These are phyloP conservation scores for Thymelicus acteon DNA, from an alignment of 2,888 invertebrate genomes.

Conservation along the genomic window DNA sequence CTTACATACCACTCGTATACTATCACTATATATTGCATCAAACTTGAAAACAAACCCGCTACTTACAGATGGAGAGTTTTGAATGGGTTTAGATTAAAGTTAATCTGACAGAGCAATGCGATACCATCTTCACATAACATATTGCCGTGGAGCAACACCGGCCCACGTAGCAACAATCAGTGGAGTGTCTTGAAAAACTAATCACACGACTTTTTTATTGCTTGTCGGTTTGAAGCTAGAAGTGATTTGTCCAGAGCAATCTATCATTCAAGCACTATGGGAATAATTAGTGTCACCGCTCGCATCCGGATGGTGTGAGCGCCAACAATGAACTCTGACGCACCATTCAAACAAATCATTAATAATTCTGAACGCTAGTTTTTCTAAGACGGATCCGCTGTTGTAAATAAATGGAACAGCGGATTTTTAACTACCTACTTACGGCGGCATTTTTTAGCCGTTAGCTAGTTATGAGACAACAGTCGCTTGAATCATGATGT, in stretches of 20 bases:
- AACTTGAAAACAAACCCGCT: slow-evolving; percentile 30
- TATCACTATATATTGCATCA: slow-evolving; percentile 22
- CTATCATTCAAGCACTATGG: slow-evolving; percentile 83
- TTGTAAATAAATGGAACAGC: slow-evolving; percentile 82
- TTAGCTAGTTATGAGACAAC: slow-evolving; percentile 54
- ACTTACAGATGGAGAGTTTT: slow-evolving; percentile 50
- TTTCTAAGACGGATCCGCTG: slow-evolving; percentile 79
- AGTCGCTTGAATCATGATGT: slow-evolving; percentile 12
- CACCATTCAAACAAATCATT: slow-evolving; percentile 84
- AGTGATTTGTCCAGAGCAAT: slow-evolving; percentile 83
- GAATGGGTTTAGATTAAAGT: slow-evolving; percentile 60
- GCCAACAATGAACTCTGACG: slow-evolving; percentile 81
- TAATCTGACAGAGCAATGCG: slow-evolving; percentile 67
- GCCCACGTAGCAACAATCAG: slow-evolving; percentile 71
- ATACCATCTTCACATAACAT: slow-evolving; percentile 67
- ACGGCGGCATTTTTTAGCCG: slow-evolving; percentile 79
- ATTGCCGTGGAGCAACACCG: slow-evolving; percentile 69
- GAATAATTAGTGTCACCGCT: slow-evolving; percentile 84
- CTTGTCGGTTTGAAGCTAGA: slow-evolving; percentile 65
- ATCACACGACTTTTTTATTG: slow-evolving; percentile 77
- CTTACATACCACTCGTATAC: no score
- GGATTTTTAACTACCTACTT: slow-evolving; percentile 81
- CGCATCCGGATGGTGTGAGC: slow-evolving; percentile 78
- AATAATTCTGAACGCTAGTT: slow-evolving; percentile 82
- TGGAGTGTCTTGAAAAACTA: slow-evolving; percentile 71